Evolutionary conservation across 2,113 vertebrate genomes (phyloP), one percentile per base, ranked within the genome.

Genomic region (Scatophagus argus): DNA sequence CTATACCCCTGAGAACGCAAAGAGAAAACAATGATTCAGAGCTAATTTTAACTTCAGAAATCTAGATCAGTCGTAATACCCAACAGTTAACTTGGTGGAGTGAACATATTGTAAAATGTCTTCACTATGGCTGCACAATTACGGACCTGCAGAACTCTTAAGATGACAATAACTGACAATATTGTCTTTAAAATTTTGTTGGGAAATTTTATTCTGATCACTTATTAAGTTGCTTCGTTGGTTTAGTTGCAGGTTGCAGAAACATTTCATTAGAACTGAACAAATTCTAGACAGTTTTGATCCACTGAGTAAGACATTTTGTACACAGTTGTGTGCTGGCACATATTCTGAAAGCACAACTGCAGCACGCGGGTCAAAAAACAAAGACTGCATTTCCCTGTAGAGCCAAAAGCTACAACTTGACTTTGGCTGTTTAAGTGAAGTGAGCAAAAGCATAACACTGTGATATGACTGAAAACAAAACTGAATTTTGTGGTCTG

Each of bases 1-100:
- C 67, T 74, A 67, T 46, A 63, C 77, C 75, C 86, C 56, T 8
- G 78, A 84, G 88, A 87, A 36, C 61, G 17, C 25, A 51, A 56
- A 74, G 64, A 66, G 32, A 86, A 76, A 86, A 90, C 59, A 89
- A 51, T 60, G 36, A 82, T 52, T 70, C 74, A 44, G 36, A 71
- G 38, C 67, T 46, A 63, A 55, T 63, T 82, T 83, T 82, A 84
- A 84, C 66, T 74, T 73, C 8, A 63, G 52, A 76, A 85, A 84
- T 83, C 54, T 74, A 54, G 83, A 90, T 65, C 81, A 88, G 63
- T 29, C 60, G 29, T 31, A 47, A 27, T 29, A 46, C 4, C 21
- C 43, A 56, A 51, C 25, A 47, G 23, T 13, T 58, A 8, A 46
- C 31, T 23, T 32, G 12, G n/a, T 0, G 4, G 31, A 23, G 6